These are phyloP conservation scores for Pomatorhinus ruficollis DNA, from an alignment of 2,113 vertebrate species.

Conservation along the genomic window DNA sequence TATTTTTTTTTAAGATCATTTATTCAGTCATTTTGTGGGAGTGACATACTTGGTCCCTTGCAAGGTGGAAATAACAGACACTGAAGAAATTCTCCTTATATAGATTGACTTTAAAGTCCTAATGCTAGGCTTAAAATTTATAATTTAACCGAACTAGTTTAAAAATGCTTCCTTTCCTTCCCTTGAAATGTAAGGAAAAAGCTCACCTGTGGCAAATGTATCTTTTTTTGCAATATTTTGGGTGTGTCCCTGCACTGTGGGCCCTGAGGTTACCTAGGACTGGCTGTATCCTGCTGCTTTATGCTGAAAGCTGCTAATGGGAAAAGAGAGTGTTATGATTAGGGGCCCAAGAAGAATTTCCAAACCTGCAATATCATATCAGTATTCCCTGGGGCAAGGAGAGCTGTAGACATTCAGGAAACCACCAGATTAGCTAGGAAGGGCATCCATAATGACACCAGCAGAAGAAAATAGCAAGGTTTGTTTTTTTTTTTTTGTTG, in stretches of 20 bases:
- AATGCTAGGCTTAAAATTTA: not conserved
- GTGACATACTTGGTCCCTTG: not conserved
- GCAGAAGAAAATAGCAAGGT: not conserved
- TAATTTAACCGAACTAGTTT: not conserved
- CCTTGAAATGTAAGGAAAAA: not conserved
- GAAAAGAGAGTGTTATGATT: not conserved
- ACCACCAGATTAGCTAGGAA: conserved; percentile 34
- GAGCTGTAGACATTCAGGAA: conserved; percentile 33
- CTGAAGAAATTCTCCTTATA: not conserved
- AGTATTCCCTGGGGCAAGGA: not conserved
- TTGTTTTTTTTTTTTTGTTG: not conserved
- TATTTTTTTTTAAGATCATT: not conserved
- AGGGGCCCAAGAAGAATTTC: conserved; percentile 5
- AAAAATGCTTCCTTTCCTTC: not conserved
- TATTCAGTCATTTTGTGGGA: not conserved
- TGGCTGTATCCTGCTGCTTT: not conserved
- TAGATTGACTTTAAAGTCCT: not conserved
- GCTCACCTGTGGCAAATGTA: not conserved
- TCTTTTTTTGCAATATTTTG: not conserved
- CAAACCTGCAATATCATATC: conserved; percentile 12
- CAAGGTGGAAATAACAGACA: not conserved
- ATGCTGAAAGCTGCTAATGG: not conserved
- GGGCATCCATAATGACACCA: conserved; percentile 24
- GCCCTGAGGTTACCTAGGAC: not conserved
- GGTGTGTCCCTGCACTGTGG: not conserved